Conservation (phyloP, 2,888 invertebrate genomes). For the Girardia tigrina region DNA sequence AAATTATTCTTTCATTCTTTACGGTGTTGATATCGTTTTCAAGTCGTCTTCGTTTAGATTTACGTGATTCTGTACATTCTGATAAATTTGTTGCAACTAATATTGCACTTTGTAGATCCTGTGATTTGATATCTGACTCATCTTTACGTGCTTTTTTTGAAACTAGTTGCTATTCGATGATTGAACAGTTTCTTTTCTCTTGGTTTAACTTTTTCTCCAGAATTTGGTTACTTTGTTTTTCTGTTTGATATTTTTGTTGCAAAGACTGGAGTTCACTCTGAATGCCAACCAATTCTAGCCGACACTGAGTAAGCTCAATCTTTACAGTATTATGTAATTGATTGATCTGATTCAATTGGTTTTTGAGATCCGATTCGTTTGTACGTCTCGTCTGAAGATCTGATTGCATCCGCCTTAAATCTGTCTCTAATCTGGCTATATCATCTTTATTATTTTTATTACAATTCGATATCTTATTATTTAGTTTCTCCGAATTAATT, state of each 20-base stretch:
- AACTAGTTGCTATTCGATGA: slow-evolving; percentile 62
- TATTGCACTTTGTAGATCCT: slow-evolving; percentile 48
- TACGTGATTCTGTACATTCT: slow-evolving; percentile 61
- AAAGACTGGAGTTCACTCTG: slow-evolving; percentile 68
- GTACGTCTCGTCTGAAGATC: slow-evolving; percentile 63
- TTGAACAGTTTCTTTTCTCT: slow-evolving; percentile 65
- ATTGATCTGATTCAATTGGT: slow-evolving; percentile 58
- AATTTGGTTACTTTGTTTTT: slow-evolving; percentile 62
- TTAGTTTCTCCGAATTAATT: background rate
- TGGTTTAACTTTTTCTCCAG: slow-evolving; percentile 70
- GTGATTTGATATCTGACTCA: slow-evolving; percentile 53
- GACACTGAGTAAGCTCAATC: slow-evolving; percentile 64
- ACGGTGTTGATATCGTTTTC: slow-evolving; percentile 60
- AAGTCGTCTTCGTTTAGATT: slow-evolving; percentile 56
- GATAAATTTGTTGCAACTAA: slow-evolving; percentile 43
- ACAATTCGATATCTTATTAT: background rate
- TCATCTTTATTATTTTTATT: slow-evolving; percentile 7
- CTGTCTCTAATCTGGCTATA: slow-evolving; percentile 56
- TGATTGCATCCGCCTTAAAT: slow-evolving; percentile 60
- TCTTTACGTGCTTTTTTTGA: slow-evolving; percentile 60
- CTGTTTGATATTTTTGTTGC: slow-evolving; percentile 61
- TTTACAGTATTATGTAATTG: slow-evolving; percentile 60
- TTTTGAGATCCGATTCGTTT: slow-evolving; percentile 61
- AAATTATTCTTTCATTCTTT: slow-evolving; percentile 57
- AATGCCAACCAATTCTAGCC: slow-evolving; percentile 71